A percentile compares a stretch with the other conserved stretches of the same genome.
Conservation (phyloP, 1,140 invertebrate species). For the Hycleus cichorii region DNA sequence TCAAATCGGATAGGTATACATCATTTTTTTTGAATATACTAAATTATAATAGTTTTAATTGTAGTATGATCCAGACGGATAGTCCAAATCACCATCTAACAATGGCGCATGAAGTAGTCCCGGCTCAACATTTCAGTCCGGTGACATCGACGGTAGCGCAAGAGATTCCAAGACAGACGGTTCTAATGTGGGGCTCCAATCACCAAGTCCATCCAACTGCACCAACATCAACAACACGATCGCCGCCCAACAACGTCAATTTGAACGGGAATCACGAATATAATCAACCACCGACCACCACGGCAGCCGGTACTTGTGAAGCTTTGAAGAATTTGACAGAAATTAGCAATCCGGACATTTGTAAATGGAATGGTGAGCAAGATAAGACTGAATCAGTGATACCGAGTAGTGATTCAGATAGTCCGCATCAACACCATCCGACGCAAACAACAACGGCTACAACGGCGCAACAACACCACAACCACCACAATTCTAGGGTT, state of each 20-base stretch:
- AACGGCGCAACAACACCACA: constrained; percentile 37
- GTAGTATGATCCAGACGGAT: constrained; percentile 36
- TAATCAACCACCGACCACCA: constrained; percentile 32
- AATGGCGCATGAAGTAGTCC: constrained; percentile 27
- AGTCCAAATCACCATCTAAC: constrained; percentile 41
- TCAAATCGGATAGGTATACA: constrained; percentile 45
- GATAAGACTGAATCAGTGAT: constrained; percentile 27
- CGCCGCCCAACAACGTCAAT: constrained; percentile 38
- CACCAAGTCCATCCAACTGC: constrained; percentile 39
- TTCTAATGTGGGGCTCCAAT: constrained; percentile 73
- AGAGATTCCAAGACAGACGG: constrained; percentile 67
- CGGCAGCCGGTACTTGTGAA: constrained; percentile 38
- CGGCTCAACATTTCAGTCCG: constrained; percentile 45
- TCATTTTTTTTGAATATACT: too few species aligned
- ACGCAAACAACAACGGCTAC: constrained; percentile 24
- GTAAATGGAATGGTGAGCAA: constrained; percentile 37
- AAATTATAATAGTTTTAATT: too few species aligned
- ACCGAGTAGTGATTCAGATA: constrained; percentile 31
- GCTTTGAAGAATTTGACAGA: constrained; percentile 54
- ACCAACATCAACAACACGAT: constrained; percentile 40
- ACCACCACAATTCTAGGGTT: constrained; percentile 39
- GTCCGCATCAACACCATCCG: constrained; percentile 37
- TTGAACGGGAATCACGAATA: constrained; percentile 31
- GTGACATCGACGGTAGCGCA: constrained; percentile 21
- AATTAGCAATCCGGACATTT: constrained; percentile 43